Percentiles rank a stretch among this genome's conserved stretches.
phyloP scores from a whole-genome alignment of 2,888 invertebrate species.

The Drosophila anomelani region DNA sequence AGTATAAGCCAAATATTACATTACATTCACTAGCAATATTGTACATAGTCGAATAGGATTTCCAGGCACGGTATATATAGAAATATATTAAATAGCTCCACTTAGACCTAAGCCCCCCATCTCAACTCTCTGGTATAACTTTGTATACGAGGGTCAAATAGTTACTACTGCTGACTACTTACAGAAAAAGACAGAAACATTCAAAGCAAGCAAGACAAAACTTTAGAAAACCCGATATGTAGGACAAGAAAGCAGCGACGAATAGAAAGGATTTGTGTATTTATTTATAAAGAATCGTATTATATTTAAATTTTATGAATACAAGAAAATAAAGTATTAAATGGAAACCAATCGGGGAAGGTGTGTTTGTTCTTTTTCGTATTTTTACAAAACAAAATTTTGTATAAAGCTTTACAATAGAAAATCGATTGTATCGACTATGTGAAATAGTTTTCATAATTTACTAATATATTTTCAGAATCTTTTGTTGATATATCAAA shows the following conservation, averaged over 20 bases:
- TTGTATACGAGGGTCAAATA: conserved; percentile 36
- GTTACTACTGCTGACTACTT: conserved; percentile 46
- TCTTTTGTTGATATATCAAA: too few relatives aligned
- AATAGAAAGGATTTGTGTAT: conserved; percentile 53
- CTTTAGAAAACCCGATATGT: conserved; percentile 31
- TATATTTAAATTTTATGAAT: conserved; percentile 63
- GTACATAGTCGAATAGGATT: conserved; percentile 59
- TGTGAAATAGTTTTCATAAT: background rate
- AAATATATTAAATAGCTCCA: conserved; percentile 44
- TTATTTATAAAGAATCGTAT: conserved; percentile 45
- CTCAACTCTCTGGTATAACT: conserved; percentile 46
- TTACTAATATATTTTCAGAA: background rate
- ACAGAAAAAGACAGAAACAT: conserved; percentile 33
- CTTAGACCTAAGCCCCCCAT: conserved; percentile 63
- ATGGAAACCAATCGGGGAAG: conserved; percentile 59
- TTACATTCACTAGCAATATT: conserved; percentile 49
- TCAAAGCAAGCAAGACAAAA: conserved; percentile 31
- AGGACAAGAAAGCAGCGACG: conserved; percentile 5
- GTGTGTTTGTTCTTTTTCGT: background rate
- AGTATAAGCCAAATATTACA: conserved; percentile 71
- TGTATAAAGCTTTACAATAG: background rate
- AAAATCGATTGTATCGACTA: too few relatives aligned
- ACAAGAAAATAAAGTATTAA: conserved; percentile 73
- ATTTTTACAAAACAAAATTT: background rate
- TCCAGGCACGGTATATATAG: conserved; percentile 74